Evolutionary conservation across 2,888 invertebrate genomes (phyloP), one percentile per base, ranked within the genome.

Genomic region (Chrysodeixis includens): DNA sequence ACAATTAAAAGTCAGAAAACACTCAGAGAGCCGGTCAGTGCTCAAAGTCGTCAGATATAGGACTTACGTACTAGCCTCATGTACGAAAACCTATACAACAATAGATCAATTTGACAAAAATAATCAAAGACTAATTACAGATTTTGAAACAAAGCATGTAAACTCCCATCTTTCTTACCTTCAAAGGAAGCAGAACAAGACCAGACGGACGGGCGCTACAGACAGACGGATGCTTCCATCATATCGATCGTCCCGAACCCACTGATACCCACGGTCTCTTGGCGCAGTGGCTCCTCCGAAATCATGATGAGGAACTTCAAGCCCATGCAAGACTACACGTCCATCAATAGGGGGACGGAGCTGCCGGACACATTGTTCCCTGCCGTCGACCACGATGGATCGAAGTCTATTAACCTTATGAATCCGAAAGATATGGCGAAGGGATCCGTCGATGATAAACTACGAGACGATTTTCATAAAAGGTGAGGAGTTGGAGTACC

Each of bases 281-380:
- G 79, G 71, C 78, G 74, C 14, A 85, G 77, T 35, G 86, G 85
- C 8, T 74, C 74, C 3, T 86, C 91, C 20, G 73, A 88, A 49
- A 88, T 88, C 51, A 62, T 89, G 20, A 86, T 89, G 87, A 87
- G 88, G 55, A 86, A 86, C 46, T 90, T 85, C 60, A 69, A 82
- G 51, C 82, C 84, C 6, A 46, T 79, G 22, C 58, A 80, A n/a
- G 81, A 80, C 0, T 54, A 35, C 49, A 51, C 53, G 0, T 9
- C 57, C 1, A 5, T 22, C 0, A 18, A 40, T 30, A 62, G 30
- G 20, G 9, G 53, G 22, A 51, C 52, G 6, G 54, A 35, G 1
- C 20, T 51, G 12, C 44, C 62, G 0, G 64, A 70, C 4, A 22
- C 18, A 7, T 10, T 63, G 52, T 66, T 61, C 35, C 56, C 60